phyloP scores from a whole-genome alignment of 2,113 vertebrate species.

The Calypte anna region DNA sequence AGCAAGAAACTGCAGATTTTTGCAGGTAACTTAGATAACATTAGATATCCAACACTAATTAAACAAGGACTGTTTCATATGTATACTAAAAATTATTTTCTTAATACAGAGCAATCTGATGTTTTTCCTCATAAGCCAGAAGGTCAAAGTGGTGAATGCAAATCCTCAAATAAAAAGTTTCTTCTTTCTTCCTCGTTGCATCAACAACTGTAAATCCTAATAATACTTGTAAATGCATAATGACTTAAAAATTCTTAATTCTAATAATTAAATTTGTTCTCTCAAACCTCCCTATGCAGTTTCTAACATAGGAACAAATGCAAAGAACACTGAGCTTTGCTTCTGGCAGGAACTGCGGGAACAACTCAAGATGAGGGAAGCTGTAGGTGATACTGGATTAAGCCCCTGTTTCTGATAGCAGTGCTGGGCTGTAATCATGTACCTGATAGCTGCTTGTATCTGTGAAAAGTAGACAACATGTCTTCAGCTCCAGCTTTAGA shows the following conservation, averaged over 20 bases:
- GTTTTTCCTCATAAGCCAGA: not conserved
- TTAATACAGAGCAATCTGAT: not conserved
- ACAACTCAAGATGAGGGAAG: not conserved
- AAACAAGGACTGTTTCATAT: not conserved
- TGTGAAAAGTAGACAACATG: not conserved
- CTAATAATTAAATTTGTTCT: not conserved
- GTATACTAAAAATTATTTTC: not conserved
- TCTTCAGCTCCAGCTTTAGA: not conserved
- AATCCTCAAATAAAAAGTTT: not conserved
- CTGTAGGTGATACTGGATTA: not conserved
- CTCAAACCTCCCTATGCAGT: not conserved
- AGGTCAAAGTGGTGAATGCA: not conserved
- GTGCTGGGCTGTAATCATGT: not conserved
- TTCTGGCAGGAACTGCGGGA: not conserved
- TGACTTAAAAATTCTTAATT: not conserved
- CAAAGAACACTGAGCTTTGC: not conserved
- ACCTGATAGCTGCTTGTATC: not conserved
- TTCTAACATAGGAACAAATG: not conserved
- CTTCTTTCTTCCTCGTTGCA: not conserved
- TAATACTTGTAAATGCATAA: not conserved
- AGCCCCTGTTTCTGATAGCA: not conserved
- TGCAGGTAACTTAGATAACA: not conserved
- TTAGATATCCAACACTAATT: not conserved
- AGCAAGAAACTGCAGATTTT: not conserved
- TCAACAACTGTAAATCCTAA: constrained; percentile 31